A percentile compares a stretch with the other conserved stretches of the same genome.
Conservation (phyloP, 2,888 invertebrate genomes). For the Blastobasis adustella region DNA sequence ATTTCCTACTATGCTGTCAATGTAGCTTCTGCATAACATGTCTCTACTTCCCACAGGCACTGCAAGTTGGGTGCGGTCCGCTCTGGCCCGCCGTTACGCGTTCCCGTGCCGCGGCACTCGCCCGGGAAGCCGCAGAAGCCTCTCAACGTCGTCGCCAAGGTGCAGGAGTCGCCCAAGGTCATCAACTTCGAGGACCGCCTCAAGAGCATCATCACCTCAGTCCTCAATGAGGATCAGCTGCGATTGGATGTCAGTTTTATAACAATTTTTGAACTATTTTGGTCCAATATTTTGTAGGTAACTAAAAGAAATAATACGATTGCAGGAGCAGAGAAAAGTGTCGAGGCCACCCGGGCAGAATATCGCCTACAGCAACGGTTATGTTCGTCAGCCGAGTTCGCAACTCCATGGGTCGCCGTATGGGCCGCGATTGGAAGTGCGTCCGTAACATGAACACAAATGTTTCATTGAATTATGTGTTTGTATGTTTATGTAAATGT, state of each 20-base stretch:
- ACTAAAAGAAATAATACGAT: background rate
- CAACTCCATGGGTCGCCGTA: slow-evolving; percentile 6
- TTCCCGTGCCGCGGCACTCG: slow-evolving; percentile 38
- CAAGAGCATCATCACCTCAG: slow-evolving; percentile 90
- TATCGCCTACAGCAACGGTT: slow-evolving; percentile 42
- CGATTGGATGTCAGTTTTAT: background rate
- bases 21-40: no score
- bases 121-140: slow-evolving; percentile 57
- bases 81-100: slow-evolving; percentile 18
- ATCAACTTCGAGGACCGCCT: slow-evolving; percentile 93
- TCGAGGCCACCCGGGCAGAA: slow-evolving; percentile 31
- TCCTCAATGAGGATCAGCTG: slow-evolving; percentile 87
- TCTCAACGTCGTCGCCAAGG: slow-evolving; percentile 63
- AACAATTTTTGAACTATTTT: background rate
- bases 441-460: background rate
- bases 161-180: slow-evolving; percentile 87
- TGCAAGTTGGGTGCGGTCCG: slow-evolving; percentile 17
- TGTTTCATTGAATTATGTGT: background rate
- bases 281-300: background rate
- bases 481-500: background rate
- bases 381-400: slow-evolving; percentile 28
- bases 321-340: slow-evolving; percentile 40
- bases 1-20: no score
- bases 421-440: slow-evolving; percentile 9
- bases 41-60: slow-evolving; percentile 2